Evolutionary conservation across 64 coral and sea anemone species (phyloP), one percentile per base, ranked within the genome.

Genomic region (Montipora efflorescens): DNA sequence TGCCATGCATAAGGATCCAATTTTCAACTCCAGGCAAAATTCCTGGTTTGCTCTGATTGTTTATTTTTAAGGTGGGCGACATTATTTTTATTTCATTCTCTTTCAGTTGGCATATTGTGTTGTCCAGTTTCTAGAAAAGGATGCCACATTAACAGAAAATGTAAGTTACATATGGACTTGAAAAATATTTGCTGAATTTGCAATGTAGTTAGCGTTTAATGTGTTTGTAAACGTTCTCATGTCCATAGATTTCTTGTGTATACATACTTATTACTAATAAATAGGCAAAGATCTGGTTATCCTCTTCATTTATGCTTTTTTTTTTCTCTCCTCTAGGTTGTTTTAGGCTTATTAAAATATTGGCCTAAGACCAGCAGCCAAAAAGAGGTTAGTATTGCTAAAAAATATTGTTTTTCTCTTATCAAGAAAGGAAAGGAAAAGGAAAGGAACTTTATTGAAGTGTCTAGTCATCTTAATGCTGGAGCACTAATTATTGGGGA

Each of bases 361-460:
- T 99, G 98, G 98, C 98, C 98, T 21, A 99, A 99, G 75, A 99
- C 98, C 62, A 99, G 98, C 89, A 99, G 98, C 96, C 98, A 99
- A 99, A 99, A 99, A 92, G 98, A 99, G 95, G 98, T 99, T 55
- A 81, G 94, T 91, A 28, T 36, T 52, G 16, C 19, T 64, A 11
- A 14, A 67, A 14, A 79, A 16, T 58, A 57, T 57, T 8, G 11
- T 64, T 64, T 64, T 64, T 64, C 9, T 57, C 53, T 57, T 8
- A 57, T 11, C 53, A 64, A 12, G 1, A 11, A 64, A 12, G 14
- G 8, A 36, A 36, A 36, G 36, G 36, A 36, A 36, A 64, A 12
- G 14, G 8, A 2, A 36, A 36, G 36, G 36, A 36, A 36, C 36
- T 36, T 36, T 36, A 2, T 36, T 36, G 36, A 36, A 36, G 36